phyloP scores from a whole-genome alignment of 64 coral and sea anemone genomes.

The Montipora capricornis region DNA sequence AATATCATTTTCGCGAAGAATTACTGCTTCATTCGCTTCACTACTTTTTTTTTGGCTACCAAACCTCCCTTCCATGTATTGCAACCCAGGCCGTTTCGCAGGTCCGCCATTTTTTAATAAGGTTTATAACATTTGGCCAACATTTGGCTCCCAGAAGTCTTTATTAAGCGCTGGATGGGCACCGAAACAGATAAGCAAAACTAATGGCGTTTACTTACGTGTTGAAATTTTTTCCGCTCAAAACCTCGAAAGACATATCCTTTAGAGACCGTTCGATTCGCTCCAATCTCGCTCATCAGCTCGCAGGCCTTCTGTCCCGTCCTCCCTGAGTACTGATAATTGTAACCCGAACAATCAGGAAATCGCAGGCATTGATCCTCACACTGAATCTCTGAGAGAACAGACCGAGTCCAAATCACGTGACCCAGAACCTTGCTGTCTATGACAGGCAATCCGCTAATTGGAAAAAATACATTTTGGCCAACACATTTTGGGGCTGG shows the following conservation, averaged over 20 bases:
- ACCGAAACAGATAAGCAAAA: neutral
- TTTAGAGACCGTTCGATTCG: neutral
- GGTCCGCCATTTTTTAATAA: too few relatives aligned
- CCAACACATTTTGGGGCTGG: neutral
- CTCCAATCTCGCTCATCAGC: neutral
- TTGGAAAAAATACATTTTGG: neutral
- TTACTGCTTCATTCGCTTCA: too few relatives aligned
- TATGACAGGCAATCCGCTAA: neutral
- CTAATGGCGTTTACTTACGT: neutral
- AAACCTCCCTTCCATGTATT: too few relatives aligned
- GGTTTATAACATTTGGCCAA: too few relatives aligned
- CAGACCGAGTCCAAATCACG: slow-evolving; percentile 16
- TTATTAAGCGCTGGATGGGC: neutral
- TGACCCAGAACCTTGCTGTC: slow-evolving; percentile 10
- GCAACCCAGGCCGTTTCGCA: too few relatives aligned
- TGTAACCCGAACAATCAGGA: slow-evolving; percentile 25
- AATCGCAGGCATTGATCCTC: slow-evolving; percentile 30
- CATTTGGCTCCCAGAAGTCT: neutral
- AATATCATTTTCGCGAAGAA: too few relatives aligned
- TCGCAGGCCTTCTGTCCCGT: neutral
- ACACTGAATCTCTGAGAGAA: slow-evolving; percentile 29
- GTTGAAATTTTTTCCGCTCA: neutral
- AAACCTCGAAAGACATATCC: slow-evolving; percentile 23
- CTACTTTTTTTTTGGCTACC: too few relatives aligned
- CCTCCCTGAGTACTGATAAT: slow-evolving; percentile 2